These are phyloP conservation scores for Lepidurus packardi DNA, from an alignment of 1,140 invertebrate genomes.

Conservation along the genomic window DNA sequence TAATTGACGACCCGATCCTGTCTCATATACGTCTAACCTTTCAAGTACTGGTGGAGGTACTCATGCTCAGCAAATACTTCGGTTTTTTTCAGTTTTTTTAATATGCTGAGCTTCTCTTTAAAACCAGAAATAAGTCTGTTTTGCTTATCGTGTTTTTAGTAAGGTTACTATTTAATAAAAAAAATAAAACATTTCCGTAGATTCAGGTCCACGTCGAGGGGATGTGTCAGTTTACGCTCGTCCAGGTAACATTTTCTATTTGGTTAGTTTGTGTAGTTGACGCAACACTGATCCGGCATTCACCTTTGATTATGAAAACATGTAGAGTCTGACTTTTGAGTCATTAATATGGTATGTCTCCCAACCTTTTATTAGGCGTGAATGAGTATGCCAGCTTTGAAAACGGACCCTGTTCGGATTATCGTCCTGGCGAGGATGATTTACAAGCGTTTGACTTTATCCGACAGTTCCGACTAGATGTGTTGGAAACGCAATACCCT, in stretches of 20 bases:
- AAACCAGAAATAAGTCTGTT: slow-evolving; percentile 8
- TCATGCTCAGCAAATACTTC: too few relatives aligned
- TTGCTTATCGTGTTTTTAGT: not conserved
- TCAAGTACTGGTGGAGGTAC: too few relatives aligned
- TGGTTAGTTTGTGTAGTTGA: not conserved
- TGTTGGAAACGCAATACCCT: slow-evolving; percentile 53
- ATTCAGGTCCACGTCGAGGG: slow-evolving; percentile 22
- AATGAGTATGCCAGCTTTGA: not conserved
- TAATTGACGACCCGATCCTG: too few relatives aligned
- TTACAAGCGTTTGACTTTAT: slow-evolving; percentile 73
- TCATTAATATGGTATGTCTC: too few relatives aligned
- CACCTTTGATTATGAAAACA: too few relatives aligned
- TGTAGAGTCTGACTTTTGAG: too few relatives aligned
- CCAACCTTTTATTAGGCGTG: not conserved
- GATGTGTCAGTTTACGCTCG: slow-evolving; percentile 29
- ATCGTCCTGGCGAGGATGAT: slow-evolving; percentile 64
- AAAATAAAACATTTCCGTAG: not conserved
- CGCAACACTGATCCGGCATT: not conserved
- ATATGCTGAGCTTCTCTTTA: not conserved
- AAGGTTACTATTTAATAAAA: too few relatives aligned
- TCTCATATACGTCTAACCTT: too few relatives aligned
- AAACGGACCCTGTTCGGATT: slow-evolving; percentile 54
- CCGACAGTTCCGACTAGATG: slow-evolving; percentile 63
- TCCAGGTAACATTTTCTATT: slow-evolving; percentile 22
- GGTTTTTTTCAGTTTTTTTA: not conserved